Evolutionary conservation across 92 coral and sea anemone genomes (phyloP), one percentile per base, ranked within the genome.

Genomic region (Heliopora coerulea): DNA sequence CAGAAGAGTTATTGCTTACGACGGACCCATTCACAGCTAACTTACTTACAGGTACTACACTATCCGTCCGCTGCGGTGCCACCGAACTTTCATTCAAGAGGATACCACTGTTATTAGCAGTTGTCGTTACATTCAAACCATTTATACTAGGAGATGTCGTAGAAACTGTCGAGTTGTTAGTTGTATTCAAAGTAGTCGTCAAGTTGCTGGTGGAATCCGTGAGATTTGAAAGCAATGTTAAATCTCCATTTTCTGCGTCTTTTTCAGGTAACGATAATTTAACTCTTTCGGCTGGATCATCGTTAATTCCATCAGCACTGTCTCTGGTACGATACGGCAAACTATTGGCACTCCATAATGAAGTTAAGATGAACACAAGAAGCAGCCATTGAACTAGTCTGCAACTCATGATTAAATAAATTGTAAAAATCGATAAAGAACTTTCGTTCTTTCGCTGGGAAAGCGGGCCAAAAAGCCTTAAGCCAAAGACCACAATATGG

Each of bases 231-330:
- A 75, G 75, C 52, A 80, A 49, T 19, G 97, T 89, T 29, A 89
- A 72, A 78, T 91, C 86, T 30, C 68, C 60, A 56, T 44, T 9
- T 91, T 86, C 84, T 85, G 52, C 91, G 86, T 23, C 76, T 42
- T 73, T n/a, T 84, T 7, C 58, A 57, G 18, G 50, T 88, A 86
- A 25, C 23, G 8, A 18, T 31, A 3, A 2, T n/a, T n/a, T n/a
- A n/a, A n/a, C n/a, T n/a, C n/a, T 33, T 70, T 70, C 77, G 1
- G 77, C 77, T 11, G 77, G 77, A 25, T 70, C 77, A n/a, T 70
- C 77, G 0, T 30, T 54, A 12, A 54, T 52, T 31, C 77, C 77
- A 8, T 30, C 15, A 1, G 14, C 26, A 12, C 30, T 14, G 54
- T 70, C 49, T 31, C 50, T 44, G 17, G 52, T 63, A 26, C 46